A percentile compares a stretch with the other conserved stretches of the same genome.
phyloP scores from a whole-genome alignment of 2,888 invertebrate genomes.

The Scaptomyza flava region DNA sequence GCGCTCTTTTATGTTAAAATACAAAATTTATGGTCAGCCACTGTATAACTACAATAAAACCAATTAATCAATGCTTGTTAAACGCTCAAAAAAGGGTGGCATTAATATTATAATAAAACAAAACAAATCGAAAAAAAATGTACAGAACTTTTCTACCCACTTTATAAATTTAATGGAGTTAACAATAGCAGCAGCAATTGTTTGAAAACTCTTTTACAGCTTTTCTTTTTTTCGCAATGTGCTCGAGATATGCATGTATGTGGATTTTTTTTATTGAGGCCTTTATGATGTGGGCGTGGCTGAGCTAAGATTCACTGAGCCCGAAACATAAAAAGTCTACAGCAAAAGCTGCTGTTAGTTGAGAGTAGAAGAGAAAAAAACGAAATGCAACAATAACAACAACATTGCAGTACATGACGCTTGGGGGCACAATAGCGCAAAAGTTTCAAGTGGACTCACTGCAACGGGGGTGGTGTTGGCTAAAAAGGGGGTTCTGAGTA shows the following conservation, averaged over 20 bases:
- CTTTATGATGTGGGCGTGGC: slow-evolving; percentile 36
- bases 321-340: slow-evolving; percentile 52
- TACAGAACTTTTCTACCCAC: slow-evolving; percentile 42
- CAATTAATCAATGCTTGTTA: slow-evolving; percentile 70
- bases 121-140: slow-evolving; percentile 2
- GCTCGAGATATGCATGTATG: neutral
- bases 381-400: neutral
- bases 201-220: slow-evolving; percentile 68
- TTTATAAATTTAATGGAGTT: slow-evolving; percentile 69
- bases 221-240: slow-evolving; percentile 27
- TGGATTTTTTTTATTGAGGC: neutral
- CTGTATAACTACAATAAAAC: slow-evolving; percentile 62
- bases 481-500: no score
- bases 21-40: slow-evolving; percentile 62
- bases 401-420: slow-evolving; percentile 48
- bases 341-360: slow-evolving; percentile 35
- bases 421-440: slow-evolving; percentile 70
- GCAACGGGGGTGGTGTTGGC: slow-evolving; percentile 6
- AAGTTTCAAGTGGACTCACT: slow-evolving; percentile 76
- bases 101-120: neutral
- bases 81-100: slow-evolving; percentile 24
- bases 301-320: slow-evolving; percentile 67
- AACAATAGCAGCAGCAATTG: slow-evolving; percentile 67
- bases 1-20: slow-evolving; percentile 58
- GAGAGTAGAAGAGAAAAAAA: slow-evolving; percentile 13